Conservation (phyloP, 2,888 invertebrate species). For the Lacanobia wlatinum region DNA sequence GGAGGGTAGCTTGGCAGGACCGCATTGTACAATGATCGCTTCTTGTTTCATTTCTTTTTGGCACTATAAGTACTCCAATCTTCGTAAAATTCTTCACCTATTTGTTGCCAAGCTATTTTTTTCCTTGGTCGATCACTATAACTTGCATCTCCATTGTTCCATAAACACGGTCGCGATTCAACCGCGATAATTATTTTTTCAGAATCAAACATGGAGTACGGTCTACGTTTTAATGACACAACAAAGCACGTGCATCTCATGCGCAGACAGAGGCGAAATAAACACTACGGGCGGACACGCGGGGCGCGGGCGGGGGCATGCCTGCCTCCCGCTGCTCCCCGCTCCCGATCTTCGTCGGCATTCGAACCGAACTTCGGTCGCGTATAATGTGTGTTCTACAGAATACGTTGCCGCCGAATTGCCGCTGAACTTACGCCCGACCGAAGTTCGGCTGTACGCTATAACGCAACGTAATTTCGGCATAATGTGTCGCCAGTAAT, state of each 20-base stretch:
- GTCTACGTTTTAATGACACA: conserved; percentile 22
- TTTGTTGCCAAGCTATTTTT: too few relatives aligned
- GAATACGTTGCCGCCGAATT: conserved; percentile 13
- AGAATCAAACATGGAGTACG: conserved; percentile 26
- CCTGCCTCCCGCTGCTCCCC: conserved; percentile 21
- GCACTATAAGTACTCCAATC: too few relatives aligned
- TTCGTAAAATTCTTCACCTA: too few relatives aligned
- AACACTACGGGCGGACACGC: conserved; percentile 21
- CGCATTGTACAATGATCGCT: too few relatives aligned
- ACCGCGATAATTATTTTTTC: conserved; percentile 31
- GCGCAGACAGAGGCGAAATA: conserved; percentile 18
- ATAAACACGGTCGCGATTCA: conserved; percentile 27
- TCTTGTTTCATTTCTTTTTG: too few relatives aligned
- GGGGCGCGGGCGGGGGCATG: conserved; percentile 17
- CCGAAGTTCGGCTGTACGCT: conserved; percentile 9
- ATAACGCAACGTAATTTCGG: conserved; percentile 9
- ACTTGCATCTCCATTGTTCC: conserved; percentile 24
- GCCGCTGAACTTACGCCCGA: conserved; percentile 12
- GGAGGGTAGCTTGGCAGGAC: too few relatives aligned
- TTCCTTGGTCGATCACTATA: too few relatives aligned
- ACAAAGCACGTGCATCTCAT: conserved; percentile 23
- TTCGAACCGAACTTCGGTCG: conserved; percentile 14
- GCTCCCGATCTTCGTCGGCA: conserved; percentile 4
- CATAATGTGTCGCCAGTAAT: conserved; percentile 1
- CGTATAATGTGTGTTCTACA: conserved; percentile 16